A percentile compares a stretch with the other conserved stretches of the same genome.
phyloP scores from a whole-genome alignment of 2,113 vertebrate species.

The Machaerirhynchus nigripectus region DNA sequence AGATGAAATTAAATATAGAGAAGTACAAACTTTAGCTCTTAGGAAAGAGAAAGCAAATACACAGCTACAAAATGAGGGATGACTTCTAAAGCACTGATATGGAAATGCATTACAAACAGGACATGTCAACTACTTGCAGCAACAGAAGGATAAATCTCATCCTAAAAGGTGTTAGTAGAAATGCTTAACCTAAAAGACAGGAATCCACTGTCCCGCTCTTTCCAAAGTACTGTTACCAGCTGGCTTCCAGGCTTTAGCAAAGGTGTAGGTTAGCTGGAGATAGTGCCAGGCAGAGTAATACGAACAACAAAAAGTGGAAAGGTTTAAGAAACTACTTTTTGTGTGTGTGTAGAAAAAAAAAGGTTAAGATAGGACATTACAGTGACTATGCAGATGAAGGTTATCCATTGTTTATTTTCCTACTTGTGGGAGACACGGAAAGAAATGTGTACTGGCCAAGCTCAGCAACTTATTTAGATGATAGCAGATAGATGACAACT shows the following conservation, averaged over 20 bases:
- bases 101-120: neutral
- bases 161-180: neutral
- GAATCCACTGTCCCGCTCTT: neutral
- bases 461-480: constrained; percentile 1
- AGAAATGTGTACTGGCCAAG: neutral
- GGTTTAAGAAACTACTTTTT: neutral
- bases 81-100: neutral
- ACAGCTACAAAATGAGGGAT: neutral
- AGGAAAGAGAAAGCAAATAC: neutral
- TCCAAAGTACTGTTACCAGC: neutral
- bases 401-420: neutral
- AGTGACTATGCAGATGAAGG: neutral
- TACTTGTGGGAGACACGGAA: neutral
- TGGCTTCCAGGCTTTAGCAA: neutral
- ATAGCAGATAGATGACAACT: neutral
- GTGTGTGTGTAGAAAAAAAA: neutral
- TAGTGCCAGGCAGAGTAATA: neutral
- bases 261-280: neutral
- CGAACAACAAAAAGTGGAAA: neutral
- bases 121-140: neutral
- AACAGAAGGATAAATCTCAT: neutral
- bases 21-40: neutral
- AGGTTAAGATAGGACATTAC: neutral
- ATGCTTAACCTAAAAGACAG: accelerated
- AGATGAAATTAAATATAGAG: neutral